Conservation (phyloP, 37 sponge, comb jelly and placozoan genomes). For the Dysidea cf. avara region DNA sequence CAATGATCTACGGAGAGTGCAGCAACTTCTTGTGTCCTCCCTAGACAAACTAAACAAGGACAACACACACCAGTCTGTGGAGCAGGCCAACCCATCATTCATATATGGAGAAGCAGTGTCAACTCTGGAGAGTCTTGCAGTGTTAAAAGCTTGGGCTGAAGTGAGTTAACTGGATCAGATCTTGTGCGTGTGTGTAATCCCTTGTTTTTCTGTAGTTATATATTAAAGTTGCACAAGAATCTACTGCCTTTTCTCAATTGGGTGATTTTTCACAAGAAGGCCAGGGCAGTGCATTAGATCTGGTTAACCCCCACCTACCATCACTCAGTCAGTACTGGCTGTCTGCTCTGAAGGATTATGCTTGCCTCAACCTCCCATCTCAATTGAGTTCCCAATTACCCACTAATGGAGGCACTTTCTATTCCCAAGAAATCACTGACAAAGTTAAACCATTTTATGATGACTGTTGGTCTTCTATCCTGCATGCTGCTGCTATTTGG, state of each 20-base stretch:
- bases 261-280: background rate
- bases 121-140: conserved; percentile 90
- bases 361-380: conserved; percentile 83
- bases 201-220: conserved; percentile 45
- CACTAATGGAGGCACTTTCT: conserved; percentile 73
- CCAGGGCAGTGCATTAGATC: conserved; percentile 23
- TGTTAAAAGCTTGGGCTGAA: conserved; percentile 95
- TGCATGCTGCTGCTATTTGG: conserved; percentile 91
- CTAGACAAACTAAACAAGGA: conserved; percentile 67
- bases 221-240: conserved; percentile 60
- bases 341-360: conserved; percentile 84
- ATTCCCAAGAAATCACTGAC: conserved; percentile 57
- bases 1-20: conserved; percentile 81
- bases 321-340: conserved; percentile 80
- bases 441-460: conserved; percentile 69
- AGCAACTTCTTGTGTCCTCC: conserved; percentile 87
- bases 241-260: background rate
- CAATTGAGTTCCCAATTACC: conserved; percentile 80
- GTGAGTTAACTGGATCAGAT: conserved; percentile 35
- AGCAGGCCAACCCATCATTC: conserved; percentile 6
- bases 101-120: conserved; percentile 87
- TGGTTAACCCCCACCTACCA: conserved; percentile 74
- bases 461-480: conserved; percentile 80
- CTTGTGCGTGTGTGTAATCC: background rate
- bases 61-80: background rate